Evolutionary conservation across 2,797 vertebrate genomes (phyloP).

Genomic region (Limosa lapponica): DNA sequence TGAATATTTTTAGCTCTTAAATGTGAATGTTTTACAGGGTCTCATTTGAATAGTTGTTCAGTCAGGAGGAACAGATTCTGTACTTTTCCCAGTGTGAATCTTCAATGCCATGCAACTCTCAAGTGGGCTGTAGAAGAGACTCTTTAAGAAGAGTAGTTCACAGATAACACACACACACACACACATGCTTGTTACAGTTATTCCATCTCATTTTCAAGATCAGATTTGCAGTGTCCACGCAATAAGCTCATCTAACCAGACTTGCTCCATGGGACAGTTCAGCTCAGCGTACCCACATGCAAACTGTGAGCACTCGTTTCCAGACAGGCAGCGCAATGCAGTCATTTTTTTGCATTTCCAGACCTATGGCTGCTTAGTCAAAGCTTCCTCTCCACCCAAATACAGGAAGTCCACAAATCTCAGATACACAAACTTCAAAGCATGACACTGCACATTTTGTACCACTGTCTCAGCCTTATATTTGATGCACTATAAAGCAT

Average conservation of each 20-base stretch:
- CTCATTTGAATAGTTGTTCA: not conserved
- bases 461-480: not conserved
- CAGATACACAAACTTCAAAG: not conserved
- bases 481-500: not conserved
- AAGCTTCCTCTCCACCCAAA: not conserved
- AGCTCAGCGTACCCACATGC: not conserved
- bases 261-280: not conserved
- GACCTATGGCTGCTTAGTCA: not conserved
- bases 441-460: not conserved
- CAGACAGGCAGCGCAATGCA: not conserved
- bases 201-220: not conserved
- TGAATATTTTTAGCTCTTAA: not conserved
- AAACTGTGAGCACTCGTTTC: not conserved
- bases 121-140: not conserved
- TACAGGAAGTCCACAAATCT: not conserved
- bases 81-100: rapidly evolving
- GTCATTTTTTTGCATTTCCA: not conserved
- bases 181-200: not conserved
- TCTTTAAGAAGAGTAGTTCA: not conserved
- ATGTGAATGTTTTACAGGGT: not conserved
- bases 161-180: not conserved
- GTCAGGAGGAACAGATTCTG: not conserved
- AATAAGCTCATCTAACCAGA: not conserved
- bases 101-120: not conserved
- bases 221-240: not conserved